phyloP scores from a whole-genome alignment of 2,113 vertebrate genomes.

The Glaucomys volans region DNA sequence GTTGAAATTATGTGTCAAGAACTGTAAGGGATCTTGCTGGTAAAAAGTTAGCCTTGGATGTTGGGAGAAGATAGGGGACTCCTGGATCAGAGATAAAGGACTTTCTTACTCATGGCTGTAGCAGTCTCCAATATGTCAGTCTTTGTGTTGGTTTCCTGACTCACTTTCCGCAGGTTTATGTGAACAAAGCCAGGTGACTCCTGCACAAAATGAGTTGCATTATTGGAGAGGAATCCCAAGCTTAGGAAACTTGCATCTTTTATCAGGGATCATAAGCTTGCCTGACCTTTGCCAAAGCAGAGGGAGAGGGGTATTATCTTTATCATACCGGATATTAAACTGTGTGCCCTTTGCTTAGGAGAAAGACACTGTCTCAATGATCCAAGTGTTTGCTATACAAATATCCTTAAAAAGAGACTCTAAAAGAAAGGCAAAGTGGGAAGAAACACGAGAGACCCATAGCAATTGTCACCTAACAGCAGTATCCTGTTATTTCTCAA shows the following conservation, averaged over 20 bases:
- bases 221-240: neutral
- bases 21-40: neutral
- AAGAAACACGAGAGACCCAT: neutral
- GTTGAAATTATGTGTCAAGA: conserved; percentile 1
- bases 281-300: neutral
- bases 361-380: neutral
- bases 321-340: neutral
- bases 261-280: neutral
- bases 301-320: neutral
- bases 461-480: conserved; percentile 3
- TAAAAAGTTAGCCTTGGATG: neutral
- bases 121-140: neutral
- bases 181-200: neutral
- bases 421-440: neutral
- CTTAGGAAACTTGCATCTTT: neutral
- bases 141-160: neutral
- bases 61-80: neutral
- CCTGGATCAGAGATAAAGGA: neutral
- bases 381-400: neutral
- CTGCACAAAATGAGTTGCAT: neutral
- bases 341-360: neutral
- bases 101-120: neutral
- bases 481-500: neutral
- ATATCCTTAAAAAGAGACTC: neutral
- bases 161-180: neutral